These are phyloP conservation scores for Lithophane ornitopus DNA, from an alignment of 2,888 invertebrate genomes.

Conservation along the genomic window DNA sequence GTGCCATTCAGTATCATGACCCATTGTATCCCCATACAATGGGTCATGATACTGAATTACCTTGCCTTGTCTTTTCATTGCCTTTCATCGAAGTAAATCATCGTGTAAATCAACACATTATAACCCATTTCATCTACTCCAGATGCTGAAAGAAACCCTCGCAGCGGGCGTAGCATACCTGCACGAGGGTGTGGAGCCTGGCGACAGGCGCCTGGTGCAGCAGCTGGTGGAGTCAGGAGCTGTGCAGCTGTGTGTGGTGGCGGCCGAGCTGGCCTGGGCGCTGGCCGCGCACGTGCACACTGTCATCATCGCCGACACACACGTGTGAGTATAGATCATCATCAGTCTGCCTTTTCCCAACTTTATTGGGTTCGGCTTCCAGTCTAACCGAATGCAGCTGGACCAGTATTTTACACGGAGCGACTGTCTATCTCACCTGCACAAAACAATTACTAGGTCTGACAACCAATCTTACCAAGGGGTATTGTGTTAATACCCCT, in stretches of 20 bases:
- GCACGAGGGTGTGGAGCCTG: conserved; percentile 97
- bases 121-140: conserved; percentile 15
- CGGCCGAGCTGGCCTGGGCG: conserved; percentile 98
- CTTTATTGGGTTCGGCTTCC: background rate
- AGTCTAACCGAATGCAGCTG: background rate
- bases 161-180: conserved; percentile 99
- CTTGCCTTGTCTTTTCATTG: no score
- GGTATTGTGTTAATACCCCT: no score
- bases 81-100: no score
- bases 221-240: conserved; percentile 98
- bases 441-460: background rate
- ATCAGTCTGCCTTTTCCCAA: background rate
- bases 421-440: background rate
- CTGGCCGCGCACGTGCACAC: conserved; percentile 97
- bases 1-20: no score
- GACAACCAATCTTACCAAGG: no score
- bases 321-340: conserved; percentile 84
- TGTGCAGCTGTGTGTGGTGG: conserved; percentile 96
- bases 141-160: conserved; percentile 97
- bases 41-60: no score
- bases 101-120: no score
- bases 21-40: no score
- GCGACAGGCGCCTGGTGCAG: conserved; percentile 97
- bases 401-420: background rate
- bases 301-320: conserved; percentile 99